A percentile compares a stretch with the other conserved stretches of the same genome.
Evolutionary conservation across 2,888 invertebrate species (phyloP).

Genomic region (Hecatera dysodea): DNA sequence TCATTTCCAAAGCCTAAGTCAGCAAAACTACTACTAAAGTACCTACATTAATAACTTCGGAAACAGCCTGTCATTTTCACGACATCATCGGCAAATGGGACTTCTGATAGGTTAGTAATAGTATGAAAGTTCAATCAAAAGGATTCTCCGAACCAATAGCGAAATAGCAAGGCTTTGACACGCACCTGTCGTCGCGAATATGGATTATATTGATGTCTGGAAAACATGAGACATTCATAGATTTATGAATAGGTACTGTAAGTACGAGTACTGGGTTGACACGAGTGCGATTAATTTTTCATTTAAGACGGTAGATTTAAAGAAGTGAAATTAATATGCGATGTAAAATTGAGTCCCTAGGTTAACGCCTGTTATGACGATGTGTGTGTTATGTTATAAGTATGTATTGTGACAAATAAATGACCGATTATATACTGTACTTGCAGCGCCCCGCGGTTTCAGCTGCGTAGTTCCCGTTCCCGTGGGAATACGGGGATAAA

Average conservation of each 20-base stretch:
- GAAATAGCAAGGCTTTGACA: slow-evolving; percentile 49
- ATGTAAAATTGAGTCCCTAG: too few relatives aligned
- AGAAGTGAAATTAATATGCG: too few relatives aligned
- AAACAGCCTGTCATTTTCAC: neutral
- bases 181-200: slow-evolving; percentile 47
- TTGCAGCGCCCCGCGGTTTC: too few relatives aligned
- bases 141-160: slow-evolving; percentile 59
- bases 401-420: too few relatives aligned
- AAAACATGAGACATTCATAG: slow-evolving; percentile 14
- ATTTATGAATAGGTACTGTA: neutral
- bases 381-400: too few relatives aligned
- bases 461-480: too few relatives aligned
- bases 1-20: neutral
- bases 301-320: too few relatives aligned
- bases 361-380: too few relatives aligned
- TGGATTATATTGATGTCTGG: slow-evolving; percentile 57
- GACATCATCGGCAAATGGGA: slow-evolving; percentile 16
- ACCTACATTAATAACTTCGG: neutral
- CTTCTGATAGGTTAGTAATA: slow-evolving; percentile 22
- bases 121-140: slow-evolving; percentile 60
- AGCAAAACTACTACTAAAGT: neutral
- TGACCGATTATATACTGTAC: too few relatives aligned
- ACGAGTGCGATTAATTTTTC: neutral
- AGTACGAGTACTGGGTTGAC: neutral
- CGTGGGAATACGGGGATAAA: too few relatives aligned